A percentile compares a stretch with the other conserved stretches of the same genome.
Evolutionary conservation across 1,140 invertebrate species (phyloP).

Genomic region (Hycleus phaleratus): DNA sequence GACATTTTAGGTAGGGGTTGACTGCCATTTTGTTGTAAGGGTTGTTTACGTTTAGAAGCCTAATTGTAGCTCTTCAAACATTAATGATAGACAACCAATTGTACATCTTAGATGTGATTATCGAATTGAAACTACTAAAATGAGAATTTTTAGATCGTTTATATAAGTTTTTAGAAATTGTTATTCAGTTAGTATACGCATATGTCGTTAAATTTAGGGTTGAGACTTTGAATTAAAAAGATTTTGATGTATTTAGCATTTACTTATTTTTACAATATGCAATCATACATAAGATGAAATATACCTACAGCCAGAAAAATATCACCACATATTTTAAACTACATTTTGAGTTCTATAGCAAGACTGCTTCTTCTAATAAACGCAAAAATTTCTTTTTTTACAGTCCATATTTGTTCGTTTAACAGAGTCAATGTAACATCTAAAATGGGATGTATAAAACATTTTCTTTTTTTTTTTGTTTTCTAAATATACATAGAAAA

Average conservation of each 20-base stretch:
- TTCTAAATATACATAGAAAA: constrained; percentile 40
- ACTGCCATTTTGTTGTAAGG: constrained; percentile 22
- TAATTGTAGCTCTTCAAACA: no score
- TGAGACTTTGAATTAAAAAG: constrained; percentile 26
- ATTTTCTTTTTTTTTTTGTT: constrained; percentile 16
- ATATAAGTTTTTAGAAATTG: no score
- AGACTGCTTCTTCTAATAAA: constrained; percentile 32
- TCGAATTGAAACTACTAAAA: no score
- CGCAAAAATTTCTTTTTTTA: constrained; percentile 20
- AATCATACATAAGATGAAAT: constrained; percentile 42
- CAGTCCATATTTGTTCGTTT: constrained; percentile 37
- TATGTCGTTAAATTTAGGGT: constrained; percentile 1
- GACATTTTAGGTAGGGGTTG: constrained; percentile 24
- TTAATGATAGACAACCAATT: no score
- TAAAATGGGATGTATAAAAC: constrained; percentile 41
- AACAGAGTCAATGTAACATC: constrained; percentile 39
- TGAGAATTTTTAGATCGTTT: no score
- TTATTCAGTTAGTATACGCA: no score
- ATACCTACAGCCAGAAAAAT: constrained; percentile 44
- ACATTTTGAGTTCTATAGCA: constrained; percentile 39
- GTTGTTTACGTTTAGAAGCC: constrained; percentile 16
- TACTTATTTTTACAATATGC: constrained; percentile 42
- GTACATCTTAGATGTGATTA: no score
- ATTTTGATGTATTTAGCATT: constrained; percentile 41
- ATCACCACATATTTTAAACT: constrained; percentile 44